Base-by-base conservation (phyloP, 1,140 invertebrate genomes). In the Magallana ariakensis region DNA sequence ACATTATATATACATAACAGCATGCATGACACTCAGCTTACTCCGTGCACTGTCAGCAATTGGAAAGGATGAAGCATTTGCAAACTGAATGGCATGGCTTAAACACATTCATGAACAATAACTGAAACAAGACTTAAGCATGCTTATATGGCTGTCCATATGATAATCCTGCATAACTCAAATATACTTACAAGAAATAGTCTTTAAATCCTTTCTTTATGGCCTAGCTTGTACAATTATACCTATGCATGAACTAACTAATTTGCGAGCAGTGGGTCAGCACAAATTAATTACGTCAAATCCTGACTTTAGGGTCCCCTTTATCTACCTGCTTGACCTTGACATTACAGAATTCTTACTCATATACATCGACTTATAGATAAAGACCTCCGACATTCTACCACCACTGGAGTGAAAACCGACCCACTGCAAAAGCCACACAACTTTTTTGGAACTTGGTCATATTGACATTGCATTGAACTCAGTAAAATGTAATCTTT, bases 241-340 rank as follows among this genome's bases (percentile, higher is more conserved):
- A 46, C 33, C 33, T 46, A 46, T 46, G 33, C 33, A 46, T 46
- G 33, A 46, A 46, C 5, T 46, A 46, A 46, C 33, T 46, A 75
- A 75, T 8, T 26, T 75, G 13, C 22, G 26, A 13, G 66, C 66
- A 75, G 22, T 75, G 66, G 66, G 66, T 75, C 66, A 75, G 66
- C 22, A 26, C 19, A 33, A 75, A 75, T 75, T 75, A 75, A 75
- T 75, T 75, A 75, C 66, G 26, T 75, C 66, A 75, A 75, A 75
- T 75, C 66, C 66, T 75, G 66, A 75, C 66, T 75, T 75, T 75
- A 75, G 66, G 66, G 66, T 19, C 66, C 58, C 58, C 66, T 75
- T 75, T 75, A 75, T 75, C 66, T 75, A 75, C 22, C 66, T 75
- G 66, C 13, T 9, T 75, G 66, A 33, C 66, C 66, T 75, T 75